Conservation (phyloP, 2,113 vertebrate species). For the Pangasianodon hypophthalmus region DNA sequence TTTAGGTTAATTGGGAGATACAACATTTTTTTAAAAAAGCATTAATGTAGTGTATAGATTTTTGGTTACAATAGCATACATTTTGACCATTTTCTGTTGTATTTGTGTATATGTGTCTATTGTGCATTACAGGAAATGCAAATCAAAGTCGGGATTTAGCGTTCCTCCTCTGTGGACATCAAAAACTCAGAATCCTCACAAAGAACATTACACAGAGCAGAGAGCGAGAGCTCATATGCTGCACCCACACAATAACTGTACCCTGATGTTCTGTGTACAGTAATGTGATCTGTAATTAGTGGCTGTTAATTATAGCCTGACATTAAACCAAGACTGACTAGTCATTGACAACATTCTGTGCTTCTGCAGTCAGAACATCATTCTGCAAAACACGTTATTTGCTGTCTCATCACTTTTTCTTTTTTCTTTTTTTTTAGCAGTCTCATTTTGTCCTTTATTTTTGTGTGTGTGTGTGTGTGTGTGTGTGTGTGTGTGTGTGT, state of each 20-base stretch:
- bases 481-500: not conserved
- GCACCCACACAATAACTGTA: slow-evolving; percentile 19
- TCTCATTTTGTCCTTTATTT: not conserved
- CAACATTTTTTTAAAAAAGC: not conserved
- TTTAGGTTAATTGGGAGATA: not conserved
- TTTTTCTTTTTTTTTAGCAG: not conserved
- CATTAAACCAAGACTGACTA: slow-evolving; percentile 17
- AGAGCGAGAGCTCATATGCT: not conserved
- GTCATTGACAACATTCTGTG: slow-evolving; percentile 35
- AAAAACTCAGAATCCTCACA: not conserved
- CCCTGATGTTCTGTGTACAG: slow-evolving; percentile 31
- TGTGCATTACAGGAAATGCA: not conserved
- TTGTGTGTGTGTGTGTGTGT: not conserved
- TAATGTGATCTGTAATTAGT: slow-evolving; percentile 39
- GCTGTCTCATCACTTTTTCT: not conserved
- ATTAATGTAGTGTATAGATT: not conserved
- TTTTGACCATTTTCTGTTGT: not conserved
- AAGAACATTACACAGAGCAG: not conserved
- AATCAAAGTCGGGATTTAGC: not conserved
- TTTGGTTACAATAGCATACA: not conserved
- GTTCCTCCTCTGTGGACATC: not conserved
- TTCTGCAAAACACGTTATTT: slow-evolving; percentile 34
- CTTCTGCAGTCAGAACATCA: slow-evolving; percentile 8
- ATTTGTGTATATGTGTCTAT: not conserved
- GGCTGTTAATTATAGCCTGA: slow-evolving; percentile 41